phyloP scores from a whole-genome alignment of 1,140 invertebrate genomes.

The Drosophila ananassae region DNA sequence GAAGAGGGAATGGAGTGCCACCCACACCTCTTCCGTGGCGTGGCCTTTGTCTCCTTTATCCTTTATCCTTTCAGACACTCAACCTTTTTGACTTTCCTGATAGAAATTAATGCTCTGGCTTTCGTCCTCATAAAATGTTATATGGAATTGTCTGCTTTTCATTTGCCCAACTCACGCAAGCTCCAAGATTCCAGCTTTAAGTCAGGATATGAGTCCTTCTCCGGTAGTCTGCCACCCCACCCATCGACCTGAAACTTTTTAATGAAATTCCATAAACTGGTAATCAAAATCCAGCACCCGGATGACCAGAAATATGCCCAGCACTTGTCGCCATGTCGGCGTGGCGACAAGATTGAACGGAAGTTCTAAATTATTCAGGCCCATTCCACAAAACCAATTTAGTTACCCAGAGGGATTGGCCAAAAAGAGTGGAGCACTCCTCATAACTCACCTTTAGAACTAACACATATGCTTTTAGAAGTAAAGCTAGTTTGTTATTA shows the following conservation, averaged over 20 bases:
- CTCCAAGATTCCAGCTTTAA: conserved; percentile 37
- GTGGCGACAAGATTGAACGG: conserved; percentile 39
- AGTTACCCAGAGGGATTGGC: not conserved
- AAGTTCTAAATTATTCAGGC: conserved; percentile 63
- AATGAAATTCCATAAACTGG: conserved; percentile 76
- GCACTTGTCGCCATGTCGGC: conserved; percentile 35
- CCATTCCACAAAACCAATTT: conserved; percentile 14
- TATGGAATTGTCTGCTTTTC: conserved; percentile 63
- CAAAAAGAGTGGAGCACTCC: not conserved
- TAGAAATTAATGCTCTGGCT: conserved; percentile 60
- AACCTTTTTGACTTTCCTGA: conserved; percentile 73
- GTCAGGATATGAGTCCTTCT: conserved; percentile 6
- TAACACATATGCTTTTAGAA: not conserved
- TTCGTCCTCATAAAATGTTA: conserved; percentile 73
- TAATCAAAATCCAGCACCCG: conserved; percentile 49
- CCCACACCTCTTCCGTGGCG: conserved; percentile 18
- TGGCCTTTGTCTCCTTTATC: conserved; percentile 57
- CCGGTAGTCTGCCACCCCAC: not conserved
- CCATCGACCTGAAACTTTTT: conserved; percentile 34
- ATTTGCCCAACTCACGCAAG: conserved; percentile 62
- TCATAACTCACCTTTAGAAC: not conserved
- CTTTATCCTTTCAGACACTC: conserved; percentile 43
- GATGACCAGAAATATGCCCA: conserved; percentile 55
- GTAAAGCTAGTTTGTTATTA: no score
- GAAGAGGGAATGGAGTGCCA: conserved; percentile 11